Conservation (phyloP, 2,797 vertebrate species). For the Fistularia tabacaria region DNA sequence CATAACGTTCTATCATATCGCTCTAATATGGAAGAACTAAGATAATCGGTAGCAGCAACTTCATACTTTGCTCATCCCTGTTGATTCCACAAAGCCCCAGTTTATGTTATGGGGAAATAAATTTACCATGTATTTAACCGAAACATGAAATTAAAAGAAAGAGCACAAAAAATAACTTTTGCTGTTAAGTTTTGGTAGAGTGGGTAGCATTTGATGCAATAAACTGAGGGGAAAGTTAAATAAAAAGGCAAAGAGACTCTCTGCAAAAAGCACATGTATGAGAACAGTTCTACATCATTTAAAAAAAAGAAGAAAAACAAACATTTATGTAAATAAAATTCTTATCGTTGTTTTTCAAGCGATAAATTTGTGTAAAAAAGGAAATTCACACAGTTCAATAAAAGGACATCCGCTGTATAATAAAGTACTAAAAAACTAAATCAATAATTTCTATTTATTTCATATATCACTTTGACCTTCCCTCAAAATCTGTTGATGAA, state of each 20-base stretch:
- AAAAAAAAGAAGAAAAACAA: slow-evolving; percentile 71
- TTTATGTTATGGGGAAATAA: slow-evolving; percentile 77
- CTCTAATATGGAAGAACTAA: slow-evolving; percentile 82
- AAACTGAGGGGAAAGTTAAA: slow-evolving; percentile 53
- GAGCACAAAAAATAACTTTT: slow-evolving; percentile 62
- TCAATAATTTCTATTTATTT: slow-evolving; percentile 80
- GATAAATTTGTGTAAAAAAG: slow-evolving; percentile 78
- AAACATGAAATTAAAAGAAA: slow-evolving; percentile 56
- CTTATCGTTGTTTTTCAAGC: slow-evolving; percentile 80
- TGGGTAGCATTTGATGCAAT: slow-evolving; percentile 77
- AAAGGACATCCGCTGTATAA: slow-evolving; percentile 96
- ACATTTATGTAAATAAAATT: slow-evolving; percentile 80
- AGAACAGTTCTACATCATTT: slow-evolving; percentile 89
- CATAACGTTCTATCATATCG: slow-evolving; percentile 51
- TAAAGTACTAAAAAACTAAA: slow-evolving; percentile 99
- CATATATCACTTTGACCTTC: slow-evolving; percentile 77
- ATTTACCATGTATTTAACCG: slow-evolving; percentile 62
- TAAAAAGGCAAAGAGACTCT: slow-evolving; percentile 69
- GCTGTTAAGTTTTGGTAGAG: slow-evolving; percentile 62
- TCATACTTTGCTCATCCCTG: slow-evolving; percentile 99
- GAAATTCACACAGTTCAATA: slow-evolving; percentile 94
- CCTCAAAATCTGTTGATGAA: slow-evolving; percentile 82
- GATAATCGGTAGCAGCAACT: slow-evolving; percentile 93
- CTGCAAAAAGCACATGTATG: slow-evolving; percentile 79
- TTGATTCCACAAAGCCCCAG: slow-evolving; percentile 91